Evolutionary conservation across 2,888 invertebrate species (phyloP), one percentile per base, ranked within the genome.

Genomic region (Automeris io): DNA sequence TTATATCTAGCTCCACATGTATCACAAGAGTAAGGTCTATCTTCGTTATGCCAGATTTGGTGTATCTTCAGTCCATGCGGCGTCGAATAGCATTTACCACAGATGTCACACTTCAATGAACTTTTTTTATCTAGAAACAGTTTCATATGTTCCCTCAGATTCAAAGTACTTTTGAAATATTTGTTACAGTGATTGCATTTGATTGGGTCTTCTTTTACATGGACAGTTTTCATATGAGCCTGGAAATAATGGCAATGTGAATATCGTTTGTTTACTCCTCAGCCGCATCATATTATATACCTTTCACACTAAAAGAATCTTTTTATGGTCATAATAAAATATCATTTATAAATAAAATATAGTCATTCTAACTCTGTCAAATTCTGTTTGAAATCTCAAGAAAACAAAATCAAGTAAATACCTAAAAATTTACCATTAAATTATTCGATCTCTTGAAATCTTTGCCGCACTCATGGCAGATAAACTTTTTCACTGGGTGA

Each of bases 381-480:
- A n/a, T n/a, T n/a, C n/a, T n/a, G n/a, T n/a, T n/a, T n/a, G n/a
- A n/a, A n/a, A n/a, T n/a, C n/a, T n/a, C n/a, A n/a, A n/a, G n/a
- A n/a, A n/a, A n/a, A n/a, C n/a, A n/a, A n/a, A n/a, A n/a, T n/a
- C n/a, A n/a, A n/a, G n/a, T 8, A 6, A 31, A 31, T 18, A 11
- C 54, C 13, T 31, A 29, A 41, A 39, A 23, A 46, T 51, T 46
- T 51, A 77, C 77, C 57, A 48, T 59, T 8, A 77, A 57, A 40
- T 55, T 45, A 2, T 39, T 49, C 26, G 45, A 37, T 7, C 66
- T 58, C 16, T 47, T 51, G 37, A 74, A 76, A 0, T 45, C 41
- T 25, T 57, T 67, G 0, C 79, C 79, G 31, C 78, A 78, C 2
- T 56, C 46, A 31, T 78, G 68, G 38, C 78, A 78, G 22, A 75